Evolutionary conservation across 2,888 invertebrate genomes (phyloP), one percentile per base, ranked within the genome.

Genomic region (Coelogynopora nodosa): DNA sequence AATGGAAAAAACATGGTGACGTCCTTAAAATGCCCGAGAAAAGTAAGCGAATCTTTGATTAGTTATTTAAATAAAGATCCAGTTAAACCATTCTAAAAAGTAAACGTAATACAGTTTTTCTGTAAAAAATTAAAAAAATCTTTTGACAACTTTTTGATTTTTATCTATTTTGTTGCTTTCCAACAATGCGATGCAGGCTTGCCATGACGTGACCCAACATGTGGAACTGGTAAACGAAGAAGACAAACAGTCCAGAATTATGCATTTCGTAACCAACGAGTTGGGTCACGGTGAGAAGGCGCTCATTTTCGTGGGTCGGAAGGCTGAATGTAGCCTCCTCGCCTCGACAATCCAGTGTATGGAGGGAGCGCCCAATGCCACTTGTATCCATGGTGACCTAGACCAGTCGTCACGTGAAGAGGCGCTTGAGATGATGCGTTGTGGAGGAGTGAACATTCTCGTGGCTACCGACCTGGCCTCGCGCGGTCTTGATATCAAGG

Each of bases 391-490:
- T 67, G 84, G 84, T 1, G 84, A 84, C 27, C 23, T 84, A 1
- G 84, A 84, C 27, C 84, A 84, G 28, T 67, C 30, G 13, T 30
- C 30, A 18, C 30, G 84, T 27, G 84, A 84, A 84, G 49, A 49
- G 31, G 84, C 84, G 18, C 29, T 84, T 18, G 49, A 49, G 29
- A 84, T 84, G 84, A 84, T 84, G 84, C n/a, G 84, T 31, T 84
- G 49, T 1, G 84, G 84, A 0, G 49, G 13, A 13, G 49, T 30
- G 31, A 29, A 31, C 88, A 95, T 98, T 89, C 93, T 98, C 29
- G 94, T 98, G 85, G 97, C 97, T 0, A 98, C 98, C 0, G 98
- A 98, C 93, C 95, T 98, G 0, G 97, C 97, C 0, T 96, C 97
- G 0, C 94, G 98, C 88, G 98, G 98, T 0, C 94, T 98, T 85